These are phyloP conservation scores for Coelopa pilipes DNA, from an alignment of 2,888 invertebrate species.

Conservation along the genomic window DNA sequence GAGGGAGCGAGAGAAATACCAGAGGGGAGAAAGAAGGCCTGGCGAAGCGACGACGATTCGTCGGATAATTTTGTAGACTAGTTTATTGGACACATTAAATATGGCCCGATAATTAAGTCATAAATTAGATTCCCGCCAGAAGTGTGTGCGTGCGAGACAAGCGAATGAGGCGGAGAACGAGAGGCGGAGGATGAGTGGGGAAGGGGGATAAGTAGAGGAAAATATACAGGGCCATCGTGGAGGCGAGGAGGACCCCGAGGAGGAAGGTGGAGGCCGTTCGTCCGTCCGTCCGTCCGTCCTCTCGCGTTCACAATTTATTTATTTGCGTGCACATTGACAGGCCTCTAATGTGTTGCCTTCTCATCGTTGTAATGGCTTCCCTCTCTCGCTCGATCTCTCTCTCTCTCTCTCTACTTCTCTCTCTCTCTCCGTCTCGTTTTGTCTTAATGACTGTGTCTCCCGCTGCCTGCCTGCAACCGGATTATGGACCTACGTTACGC, in stretches of 20 bases:
- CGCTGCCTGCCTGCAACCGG: not conserved
- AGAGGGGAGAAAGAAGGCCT: conserved; percentile 18
- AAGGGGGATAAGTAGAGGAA: no score
- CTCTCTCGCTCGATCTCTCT: not conserved
- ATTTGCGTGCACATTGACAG: conserved; percentile 6
- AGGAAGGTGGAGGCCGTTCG: not conserved
- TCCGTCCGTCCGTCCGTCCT: conserved; percentile 30
- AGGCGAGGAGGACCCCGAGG: no score
- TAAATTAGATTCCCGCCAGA: conserved; percentile 61
- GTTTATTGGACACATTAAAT: conserved; percentile 69
- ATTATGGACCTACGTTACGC: not conserved
- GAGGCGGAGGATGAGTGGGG: no score
- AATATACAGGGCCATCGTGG: no score
- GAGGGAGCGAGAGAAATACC: conserved; percentile 28
- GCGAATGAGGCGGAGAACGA: no score
- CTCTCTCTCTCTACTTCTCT: not conserved
- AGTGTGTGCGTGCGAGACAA: conserved; percentile 1
- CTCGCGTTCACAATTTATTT: conserved; percentile 21
- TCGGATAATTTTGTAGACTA: conserved; percentile 68
- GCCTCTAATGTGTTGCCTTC: not conserved
- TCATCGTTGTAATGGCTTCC: not conserved
- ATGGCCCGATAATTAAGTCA: conserved; percentile 67
- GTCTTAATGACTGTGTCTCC: no score
- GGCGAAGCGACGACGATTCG: conserved; percentile 1
- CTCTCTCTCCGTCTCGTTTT: no score